These are phyloP conservation scores for Dicyrtoma fusca DNA, from an alignment of 2,888 invertebrate genomes.

Conservation along the genomic window DNA sequence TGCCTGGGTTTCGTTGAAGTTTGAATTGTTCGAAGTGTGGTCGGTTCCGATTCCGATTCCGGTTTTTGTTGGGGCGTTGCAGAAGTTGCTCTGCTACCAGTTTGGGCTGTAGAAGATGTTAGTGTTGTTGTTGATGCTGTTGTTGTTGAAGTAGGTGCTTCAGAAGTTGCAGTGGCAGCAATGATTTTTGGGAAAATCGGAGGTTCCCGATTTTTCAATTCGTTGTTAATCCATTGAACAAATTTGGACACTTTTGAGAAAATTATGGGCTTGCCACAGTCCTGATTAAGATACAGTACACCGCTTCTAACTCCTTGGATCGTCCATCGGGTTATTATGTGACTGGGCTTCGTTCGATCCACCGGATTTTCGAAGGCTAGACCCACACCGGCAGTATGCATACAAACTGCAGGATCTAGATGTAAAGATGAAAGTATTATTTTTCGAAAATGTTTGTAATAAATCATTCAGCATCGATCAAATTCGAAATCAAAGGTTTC, in stretches of 20 bases:
- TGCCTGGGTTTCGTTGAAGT: too few relatives aligned
- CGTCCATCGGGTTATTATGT: too few relatives aligned
- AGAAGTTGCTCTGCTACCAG: too few relatives aligned
- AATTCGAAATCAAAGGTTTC: too few relatives aligned
- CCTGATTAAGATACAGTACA: neutral
- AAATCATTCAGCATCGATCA: too few relatives aligned
- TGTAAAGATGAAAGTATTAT: too few relatives aligned
- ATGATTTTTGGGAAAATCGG: neutral
- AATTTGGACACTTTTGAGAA: neutral
- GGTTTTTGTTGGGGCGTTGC: too few relatives aligned
- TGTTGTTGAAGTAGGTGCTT: conserved; percentile 6
- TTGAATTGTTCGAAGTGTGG: too few relatives aligned
- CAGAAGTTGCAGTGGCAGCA: neutral
- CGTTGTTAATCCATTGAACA: neutral
- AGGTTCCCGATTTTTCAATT: neutral
- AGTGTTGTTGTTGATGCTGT: neutral
- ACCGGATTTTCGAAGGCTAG: neutral
- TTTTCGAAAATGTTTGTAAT: too few relatives aligned
- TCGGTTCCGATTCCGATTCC: too few relatives aligned
- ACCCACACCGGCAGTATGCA: neutral
- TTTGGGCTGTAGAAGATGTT: neutral
- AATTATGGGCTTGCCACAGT: conserved; percentile 1
- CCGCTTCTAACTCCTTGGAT: conserved; percentile 1
- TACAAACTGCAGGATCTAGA: neutral
- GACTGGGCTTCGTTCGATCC: too few relatives aligned